Conservation (phyloP, 2,113 vertebrate species). For the Thomomys bottae region DNA sequence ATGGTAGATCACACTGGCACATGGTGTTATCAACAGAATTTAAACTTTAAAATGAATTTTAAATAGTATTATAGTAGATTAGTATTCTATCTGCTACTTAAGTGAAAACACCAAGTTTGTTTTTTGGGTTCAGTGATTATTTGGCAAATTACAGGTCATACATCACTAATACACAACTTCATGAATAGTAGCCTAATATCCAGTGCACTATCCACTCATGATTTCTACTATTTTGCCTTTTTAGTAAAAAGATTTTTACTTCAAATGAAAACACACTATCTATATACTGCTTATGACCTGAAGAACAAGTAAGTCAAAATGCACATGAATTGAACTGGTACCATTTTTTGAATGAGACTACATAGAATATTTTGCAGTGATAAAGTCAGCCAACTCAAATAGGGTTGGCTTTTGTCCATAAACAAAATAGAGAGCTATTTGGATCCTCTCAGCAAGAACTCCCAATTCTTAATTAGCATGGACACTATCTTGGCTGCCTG, state of each 20-base stretch:
- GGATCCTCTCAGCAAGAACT: not conserved
- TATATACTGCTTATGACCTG: not conserved
- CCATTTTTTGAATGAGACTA: not conserved
- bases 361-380: not conserved
- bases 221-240: not conserved
- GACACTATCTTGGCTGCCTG: constrained; percentile 32
- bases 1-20: not conserved
- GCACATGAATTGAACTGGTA: constrained; percentile 44
- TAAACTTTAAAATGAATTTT: not conserved
- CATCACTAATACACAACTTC: not conserved
- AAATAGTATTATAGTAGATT: not conserved
- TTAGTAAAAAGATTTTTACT: constrained; percentile 11
- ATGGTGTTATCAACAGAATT: not conserved
- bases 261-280: constrained; percentile 42
- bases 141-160: not conserved
- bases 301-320: constrained; percentile 10
- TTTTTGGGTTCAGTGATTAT: not conserved
- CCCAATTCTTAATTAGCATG: constrained; percentile 36
- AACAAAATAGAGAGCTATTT: constrained; percentile 35
- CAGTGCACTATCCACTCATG: not conserved
- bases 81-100: not conserved
- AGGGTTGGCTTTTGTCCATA: constrained; percentile 1
- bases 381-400: constrained; percentile 19
- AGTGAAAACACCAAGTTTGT: not conserved
- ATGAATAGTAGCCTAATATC: not conserved